Percentiles rank a stretch among this genome's conserved stretches.
Conservation (phyloP, 2,113 vertebrate species). For the Zosterops pallidus region DNA sequence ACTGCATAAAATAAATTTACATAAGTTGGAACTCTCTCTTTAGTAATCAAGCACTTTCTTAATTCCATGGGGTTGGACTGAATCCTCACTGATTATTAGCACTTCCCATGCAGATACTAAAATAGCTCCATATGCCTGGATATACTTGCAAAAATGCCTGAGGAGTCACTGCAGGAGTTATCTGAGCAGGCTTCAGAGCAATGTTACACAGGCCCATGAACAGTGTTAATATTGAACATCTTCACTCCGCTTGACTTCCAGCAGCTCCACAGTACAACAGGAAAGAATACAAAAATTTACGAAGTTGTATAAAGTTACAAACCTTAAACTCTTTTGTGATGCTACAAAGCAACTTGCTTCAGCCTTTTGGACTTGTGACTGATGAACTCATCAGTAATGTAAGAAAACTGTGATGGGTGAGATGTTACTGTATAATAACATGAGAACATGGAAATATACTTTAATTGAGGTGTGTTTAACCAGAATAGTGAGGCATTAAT, state of each 20-base stretch:
- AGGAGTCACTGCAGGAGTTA: neutral
- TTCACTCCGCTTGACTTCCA: neutral
- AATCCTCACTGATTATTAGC: neutral
- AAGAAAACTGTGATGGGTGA: neutral
- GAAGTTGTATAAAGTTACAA: neutral
- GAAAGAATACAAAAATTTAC: neutral
- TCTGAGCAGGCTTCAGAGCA: neutral
- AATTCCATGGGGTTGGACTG: neutral
- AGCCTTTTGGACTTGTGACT: neutral
- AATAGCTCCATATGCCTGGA: neutral
- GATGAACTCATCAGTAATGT: neutral
- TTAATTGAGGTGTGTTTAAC: neutral
- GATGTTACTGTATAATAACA: neutral
- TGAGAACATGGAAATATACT: neutral
- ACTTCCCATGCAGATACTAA: neutral
- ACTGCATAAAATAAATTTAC: slow-evolving; percentile 13
- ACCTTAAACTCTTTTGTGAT: neutral
- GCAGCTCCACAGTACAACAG: neutral
- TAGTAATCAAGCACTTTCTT: neutral
- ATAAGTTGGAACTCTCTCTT: neutral
- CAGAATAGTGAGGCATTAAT: neutral
- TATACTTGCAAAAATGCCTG: neutral
- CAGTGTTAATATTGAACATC: neutral
- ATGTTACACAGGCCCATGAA: neutral
- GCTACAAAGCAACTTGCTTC: neutral